Base-by-base conservation (phyloP, 2,888 invertebrate species). In the Euzophera pinguis region DNA sequence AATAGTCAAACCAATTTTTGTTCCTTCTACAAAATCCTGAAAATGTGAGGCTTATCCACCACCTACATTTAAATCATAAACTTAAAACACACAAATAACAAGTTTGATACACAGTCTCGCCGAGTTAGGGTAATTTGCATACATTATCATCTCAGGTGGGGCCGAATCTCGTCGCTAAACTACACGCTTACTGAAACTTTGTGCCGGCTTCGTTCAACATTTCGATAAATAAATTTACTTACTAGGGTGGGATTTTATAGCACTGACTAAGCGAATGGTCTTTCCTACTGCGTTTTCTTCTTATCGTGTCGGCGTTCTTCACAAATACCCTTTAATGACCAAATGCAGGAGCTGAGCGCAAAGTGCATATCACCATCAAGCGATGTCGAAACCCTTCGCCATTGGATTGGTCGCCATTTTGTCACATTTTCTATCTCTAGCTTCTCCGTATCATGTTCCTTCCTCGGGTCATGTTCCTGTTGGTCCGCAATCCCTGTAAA, bases 51-150 rank as follows among this genome's bases (percentile, higher is more conserved):
- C 62, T 76, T 80, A 82, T 80, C 77, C 71, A 55, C 77, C 71
- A 55, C n/a, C 61, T 50, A 61, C 59, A 71, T 77, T 78, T 85
- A 85, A 87, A 85, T 89, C 82, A 85, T 67, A 59, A 69, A 84
- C 79, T 84, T 84, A 83, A 83, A 84, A 84, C 81, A 85, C 74
- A 88, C 89, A 89, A 88, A 88, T 89, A 90, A 87, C 85, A 87
- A 88, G 82, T 90, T 88, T 85, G 86, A 87, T 87, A 86, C 83
- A 69, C 75, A 71, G 75, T 62, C 75, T 72, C 73, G 71, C 65
- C 70, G 78, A 87, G 79, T 89, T 87, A 73, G 69, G 68, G 70
- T 81, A 84, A 90, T 90, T 90, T 90, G 81, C 89, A 90, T 90
- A 85, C 78, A 89, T 90, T 88, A 90, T 85, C 85, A 87, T 88